Evolutionary conservation across 2,113 vertebrate species (phyloP).

Genomic region (Dicentrarchus labrax): DNA sequence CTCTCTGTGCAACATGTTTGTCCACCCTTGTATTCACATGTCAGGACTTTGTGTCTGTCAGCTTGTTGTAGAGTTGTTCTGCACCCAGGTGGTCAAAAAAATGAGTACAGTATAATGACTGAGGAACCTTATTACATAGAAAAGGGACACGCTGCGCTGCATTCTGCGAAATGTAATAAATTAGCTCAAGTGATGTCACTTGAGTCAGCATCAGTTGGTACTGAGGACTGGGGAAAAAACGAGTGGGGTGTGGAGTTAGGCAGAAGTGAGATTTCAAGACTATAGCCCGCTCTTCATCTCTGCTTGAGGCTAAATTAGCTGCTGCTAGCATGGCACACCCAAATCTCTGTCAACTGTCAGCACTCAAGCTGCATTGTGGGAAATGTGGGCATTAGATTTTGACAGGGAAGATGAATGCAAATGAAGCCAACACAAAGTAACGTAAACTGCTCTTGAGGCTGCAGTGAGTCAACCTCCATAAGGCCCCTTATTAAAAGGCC

Average conservation of each 20-base stretch:
- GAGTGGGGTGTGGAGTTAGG: too few species aligned
- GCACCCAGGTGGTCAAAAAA: not conserved
- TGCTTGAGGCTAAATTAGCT: not conserved
- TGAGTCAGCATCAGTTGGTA: not conserved
- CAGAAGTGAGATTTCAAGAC: not conserved
- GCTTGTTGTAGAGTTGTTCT: not conserved
- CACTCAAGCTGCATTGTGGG: not conserved
- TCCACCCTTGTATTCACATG: not conserved
- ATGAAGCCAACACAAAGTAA: not conserved
- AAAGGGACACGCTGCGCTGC: not conserved
- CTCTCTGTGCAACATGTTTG: not conserved
- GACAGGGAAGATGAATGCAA: not conserved
- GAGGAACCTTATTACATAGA: not conserved
- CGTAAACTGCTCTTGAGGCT: too few species aligned
- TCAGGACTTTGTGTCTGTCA: not conserved
- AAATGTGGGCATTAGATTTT: not conserved
- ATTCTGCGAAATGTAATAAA: not conserved
- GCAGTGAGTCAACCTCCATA: too few species aligned
- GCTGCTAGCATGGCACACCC: not conserved
- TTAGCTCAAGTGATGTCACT: not conserved
- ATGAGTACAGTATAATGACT: not conserved
- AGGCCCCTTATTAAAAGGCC: too few species aligned
- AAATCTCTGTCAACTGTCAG: not conserved
- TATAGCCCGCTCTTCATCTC: not conserved
- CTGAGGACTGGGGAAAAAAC: not conserved